Base-by-base conservation (phyloP, 2,888 invertebrate species). In the Alloscopus bannaensis region DNA sequence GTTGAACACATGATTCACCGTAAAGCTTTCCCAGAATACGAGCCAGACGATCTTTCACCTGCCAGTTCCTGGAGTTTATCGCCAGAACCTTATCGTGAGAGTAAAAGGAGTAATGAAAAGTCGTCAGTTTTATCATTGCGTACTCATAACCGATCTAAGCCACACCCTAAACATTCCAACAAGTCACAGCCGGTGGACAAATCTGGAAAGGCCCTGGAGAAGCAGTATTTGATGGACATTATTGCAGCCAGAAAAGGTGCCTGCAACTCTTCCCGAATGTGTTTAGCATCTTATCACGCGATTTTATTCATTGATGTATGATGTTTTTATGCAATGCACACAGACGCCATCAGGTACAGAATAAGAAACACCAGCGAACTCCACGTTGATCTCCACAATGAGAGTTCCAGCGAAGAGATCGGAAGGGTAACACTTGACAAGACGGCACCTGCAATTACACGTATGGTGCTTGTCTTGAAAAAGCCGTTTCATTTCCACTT, bases 401-500 rank as follows among this genome's bases (percentile, higher is more conserved):
- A 65, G 11, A 16, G 11, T 16, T 8, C n/a, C 1, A 22, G 22
- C 1, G 71, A 62, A 22, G 28, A 50, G 11, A 8, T 22, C n/a
- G 13, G 16, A 31, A 57, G 59, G 42, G 28, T 16, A 2, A 13
- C 18, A 40, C 55, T 24, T 45, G 4, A 64, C 40, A 55, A 75
- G 55, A 36, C 20, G 31, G 29, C 11, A 13, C 36, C 8, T 8
- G 36, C 36, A 31, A 62, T 18, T 45, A 22, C 18, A 18, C 36
- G 13, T 28, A 66, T 45, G 18, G 40, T 75, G 1, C 36, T 66
- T 2, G 26, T 59, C 3, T 22, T 75, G 1, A 29, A 40, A 28
- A 75, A 75, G 18, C 72, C 81, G 0, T 81, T 81, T 42, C 81
- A 81, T 26, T 81, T 81, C 18, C 81, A 81, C 22, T 55, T 81